A percentile compares a stretch with the other conserved stretches of the same genome.
Conservation (phyloP, 2,888 invertebrate genomes). For the Syrphus vitripennis region DNA sequence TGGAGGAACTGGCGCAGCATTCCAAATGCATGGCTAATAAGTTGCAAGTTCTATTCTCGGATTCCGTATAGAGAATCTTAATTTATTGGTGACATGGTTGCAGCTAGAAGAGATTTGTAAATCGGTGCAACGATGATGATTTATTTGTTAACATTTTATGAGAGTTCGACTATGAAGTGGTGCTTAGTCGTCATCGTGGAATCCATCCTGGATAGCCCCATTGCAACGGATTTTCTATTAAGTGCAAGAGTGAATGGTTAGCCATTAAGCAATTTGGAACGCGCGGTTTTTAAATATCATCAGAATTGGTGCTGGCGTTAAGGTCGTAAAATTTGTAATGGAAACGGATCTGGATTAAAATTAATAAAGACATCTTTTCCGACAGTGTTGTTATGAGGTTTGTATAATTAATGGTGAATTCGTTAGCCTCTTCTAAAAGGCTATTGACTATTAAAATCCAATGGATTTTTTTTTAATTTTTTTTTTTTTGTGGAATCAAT, state of each 20-base stretch:
- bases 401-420: constrained; percentile 18
- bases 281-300: constrained; percentile 9
- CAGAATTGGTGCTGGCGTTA: constrained; percentile 19
- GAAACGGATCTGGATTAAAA: constrained; percentile 20
- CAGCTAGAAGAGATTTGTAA: constrained; percentile 59
- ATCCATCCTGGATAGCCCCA: neutral
- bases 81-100: constrained; percentile 64
- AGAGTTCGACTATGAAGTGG: constrained; percentile 9
- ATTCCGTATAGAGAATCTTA: constrained; percentile 17
- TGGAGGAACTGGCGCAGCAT: constrained; percentile 11
- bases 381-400: constrained; percentile 15
- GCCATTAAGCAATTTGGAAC: constrained; percentile 45
- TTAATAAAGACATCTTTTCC: constrained; percentile 28
- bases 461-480: neutral
- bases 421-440: constrained; percentile 17
- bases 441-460: constrained; percentile 13
- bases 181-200: neutral
- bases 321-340: constrained; percentile 38
- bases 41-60: constrained; percentile 58
- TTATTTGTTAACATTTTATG: constrained; percentile 27
- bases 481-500: neutral
- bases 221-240: constrained; percentile 19
- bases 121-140: constrained; percentile 30
- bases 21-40: constrained; percentile 53
- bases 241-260: constrained; percentile 43